phyloP scores from a whole-genome alignment of 2,888 invertebrate genomes.

The Linnaemya tessellans region DNA sequence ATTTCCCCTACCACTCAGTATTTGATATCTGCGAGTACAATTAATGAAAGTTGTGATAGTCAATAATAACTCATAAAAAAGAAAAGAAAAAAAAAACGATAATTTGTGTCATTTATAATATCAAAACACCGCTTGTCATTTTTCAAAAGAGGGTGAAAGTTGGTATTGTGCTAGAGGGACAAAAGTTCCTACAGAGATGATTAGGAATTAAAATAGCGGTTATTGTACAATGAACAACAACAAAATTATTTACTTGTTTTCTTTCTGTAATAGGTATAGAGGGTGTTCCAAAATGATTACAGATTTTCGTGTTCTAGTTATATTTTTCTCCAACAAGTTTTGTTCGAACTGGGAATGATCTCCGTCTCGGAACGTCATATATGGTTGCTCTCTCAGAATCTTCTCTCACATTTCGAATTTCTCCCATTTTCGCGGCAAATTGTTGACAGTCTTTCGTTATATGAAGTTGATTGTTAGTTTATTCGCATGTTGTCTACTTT shows the following conservation, averaged over 20 bases:
- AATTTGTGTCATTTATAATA: constrained; percentile 39
- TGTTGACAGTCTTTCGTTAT: too few relatives aligned
- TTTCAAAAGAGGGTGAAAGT: constrained; percentile 50
- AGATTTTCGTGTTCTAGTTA: too few relatives aligned
- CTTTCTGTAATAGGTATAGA: neutral
- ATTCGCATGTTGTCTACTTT: too few relatives aligned
- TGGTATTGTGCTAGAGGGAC: constrained; percentile 3
- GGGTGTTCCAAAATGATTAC: too few relatives aligned
- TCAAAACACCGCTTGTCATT: constrained; percentile 24
- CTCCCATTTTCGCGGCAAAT: too few relatives aligned
- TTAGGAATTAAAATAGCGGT: neutral
- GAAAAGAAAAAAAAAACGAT: neutral
- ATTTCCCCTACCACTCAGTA: constrained; percentile 17
- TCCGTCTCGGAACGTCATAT: too few relatives aligned
- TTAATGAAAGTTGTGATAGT: constrained; percentile 53
- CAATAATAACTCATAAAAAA: constrained; percentile 27
- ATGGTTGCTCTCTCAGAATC: too few relatives aligned
- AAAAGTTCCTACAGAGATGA: neutral
- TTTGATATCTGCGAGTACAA: constrained; percentile 16
- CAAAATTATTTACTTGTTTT: constrained; percentile 24
- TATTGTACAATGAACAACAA: neutral
- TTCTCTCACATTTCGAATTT: too few relatives aligned
- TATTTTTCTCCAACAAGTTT: too few relatives aligned
- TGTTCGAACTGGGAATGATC: too few relatives aligned
- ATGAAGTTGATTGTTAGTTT: too few relatives aligned